A percentile compares a stretch with the other conserved stretches of the same genome.
Conservation (phyloP, 2,113 vertebrate species). For the Fulmarus glacialis region DNA sequence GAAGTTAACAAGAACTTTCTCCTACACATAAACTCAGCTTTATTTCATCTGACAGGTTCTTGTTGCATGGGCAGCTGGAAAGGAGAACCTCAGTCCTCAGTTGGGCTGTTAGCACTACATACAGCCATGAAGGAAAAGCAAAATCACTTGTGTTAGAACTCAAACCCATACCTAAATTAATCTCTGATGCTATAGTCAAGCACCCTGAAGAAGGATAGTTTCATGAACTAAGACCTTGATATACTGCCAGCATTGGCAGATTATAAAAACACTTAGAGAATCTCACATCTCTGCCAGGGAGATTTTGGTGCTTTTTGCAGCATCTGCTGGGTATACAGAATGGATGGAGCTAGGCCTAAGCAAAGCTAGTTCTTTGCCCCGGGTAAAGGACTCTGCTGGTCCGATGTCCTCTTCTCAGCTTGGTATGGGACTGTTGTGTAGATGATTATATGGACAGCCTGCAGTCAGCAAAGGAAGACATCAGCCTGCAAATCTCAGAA, state of each 20-base stretch:
- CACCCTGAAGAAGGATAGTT: neutral
- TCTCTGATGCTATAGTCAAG: neutral
- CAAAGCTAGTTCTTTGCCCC: neutral
- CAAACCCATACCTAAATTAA: neutral
- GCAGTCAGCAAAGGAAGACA: neutral
- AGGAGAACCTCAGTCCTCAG: neutral
- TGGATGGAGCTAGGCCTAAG: neutral
- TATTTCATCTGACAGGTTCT: neutral
- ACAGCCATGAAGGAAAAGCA: neutral
- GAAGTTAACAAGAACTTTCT: neutral
- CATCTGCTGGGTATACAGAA: neutral
- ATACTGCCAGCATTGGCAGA: neutral
- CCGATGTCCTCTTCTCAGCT: neutral
- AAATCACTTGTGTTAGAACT: neutral
- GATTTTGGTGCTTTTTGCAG: neutral
- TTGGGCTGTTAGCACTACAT: neutral
- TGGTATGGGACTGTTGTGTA: neutral
- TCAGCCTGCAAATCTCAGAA: neutral
- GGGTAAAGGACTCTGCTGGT: neutral
- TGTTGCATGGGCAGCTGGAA: neutral
- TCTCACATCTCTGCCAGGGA: neutral
- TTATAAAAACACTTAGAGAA: neutral
- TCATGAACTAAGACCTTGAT: neutral
- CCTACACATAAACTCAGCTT: neutral
- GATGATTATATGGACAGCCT: neutral